Base-by-base conservation (phyloP, 2,888 invertebrate species). In the Perizoma affinitatum region DNA sequence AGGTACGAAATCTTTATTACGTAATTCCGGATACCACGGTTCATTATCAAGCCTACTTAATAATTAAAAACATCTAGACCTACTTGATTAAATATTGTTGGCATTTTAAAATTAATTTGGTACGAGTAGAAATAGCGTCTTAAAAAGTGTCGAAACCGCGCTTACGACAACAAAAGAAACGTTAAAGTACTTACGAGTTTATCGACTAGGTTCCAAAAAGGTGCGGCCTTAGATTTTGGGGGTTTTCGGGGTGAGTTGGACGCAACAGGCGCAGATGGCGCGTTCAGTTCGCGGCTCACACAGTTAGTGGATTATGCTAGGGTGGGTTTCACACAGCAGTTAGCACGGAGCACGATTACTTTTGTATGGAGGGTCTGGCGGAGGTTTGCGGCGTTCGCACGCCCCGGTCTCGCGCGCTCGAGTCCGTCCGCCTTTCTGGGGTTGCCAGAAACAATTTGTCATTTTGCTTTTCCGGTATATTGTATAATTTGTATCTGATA, bases 381-480 rank as follows among this genome's bases (percentile, higher is more conserved):
- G 72, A 69, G 75, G 74, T 70, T 71, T 68, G 86, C 86, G 86
- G 88, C 90, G 90, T 90, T 86, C 86, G 82, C 76, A 80, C 87
- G 85, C 87, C 22, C 22, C 85, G 81, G 87, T 79, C 79, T 81
- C 79, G 82, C 90, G 86, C 84, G 88, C 80, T 82, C 70, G 70
- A 78, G 76, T 91, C 90, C 90, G 88, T 68, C 75, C 72, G 72
- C 73, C 68, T 70, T 71, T 64, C 71, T 38, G 40, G 78, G 65
- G 78, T 78, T 79, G 73, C 81, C 70, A 78, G 50, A 8, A 10
- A 4, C 10, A 40, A 10, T 35, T 45, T 33, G 36, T 22, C 6
- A 38, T 51, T 57, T 51, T 9, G 45, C 43, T n/a, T 7, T 51
- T 42, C 41, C 2, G 11, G 33, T 10, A 36, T 41, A 47, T 41